phyloP scores from a whole-genome alignment of 2,113 vertebrate species.

The Suncus etruscus region DNA sequence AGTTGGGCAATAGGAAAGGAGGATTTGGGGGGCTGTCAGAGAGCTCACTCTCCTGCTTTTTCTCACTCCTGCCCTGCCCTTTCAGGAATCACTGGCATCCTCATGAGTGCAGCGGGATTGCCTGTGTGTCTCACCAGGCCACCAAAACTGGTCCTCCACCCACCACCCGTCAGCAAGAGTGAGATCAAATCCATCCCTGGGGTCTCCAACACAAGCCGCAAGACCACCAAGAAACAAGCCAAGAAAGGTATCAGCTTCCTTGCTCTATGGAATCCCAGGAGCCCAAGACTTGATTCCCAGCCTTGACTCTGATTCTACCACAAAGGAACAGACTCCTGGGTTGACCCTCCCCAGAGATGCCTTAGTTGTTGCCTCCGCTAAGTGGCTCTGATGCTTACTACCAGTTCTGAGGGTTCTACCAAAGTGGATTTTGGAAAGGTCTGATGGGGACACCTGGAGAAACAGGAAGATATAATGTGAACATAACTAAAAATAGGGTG shows the following conservation, averaged over 20 bases:
- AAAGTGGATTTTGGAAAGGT: not conserved
- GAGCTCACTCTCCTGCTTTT: not conserved
- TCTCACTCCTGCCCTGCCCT: not conserved
- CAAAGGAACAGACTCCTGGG: not conserved
- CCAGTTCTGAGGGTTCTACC: not conserved
- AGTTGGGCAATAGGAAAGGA: rapidly evolving
- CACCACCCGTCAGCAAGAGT: slow-evolving; percentile 94
- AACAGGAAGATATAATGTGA: not conserved
- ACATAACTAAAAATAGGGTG: not conserved
- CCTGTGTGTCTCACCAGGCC: slow-evolving; percentile 96
- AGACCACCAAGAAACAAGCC: slow-evolving; percentile 96
- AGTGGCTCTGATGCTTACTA: too few species aligned
- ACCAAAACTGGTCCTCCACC: slow-evolving; percentile 94
- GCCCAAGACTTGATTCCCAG: not conserved
- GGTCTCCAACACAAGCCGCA: slow-evolving; percentile 94
- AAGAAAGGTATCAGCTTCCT: slow-evolving; percentile 90
- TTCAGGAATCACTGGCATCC: slow-evolving; percentile 96
- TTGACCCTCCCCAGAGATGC: not conserved
- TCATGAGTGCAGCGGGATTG: slow-evolving; percentile 95
- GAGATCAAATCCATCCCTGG: slow-evolving; percentile 96
- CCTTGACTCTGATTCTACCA: not conserved
- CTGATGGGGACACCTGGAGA: not conserved
- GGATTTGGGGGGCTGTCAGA: not conserved
- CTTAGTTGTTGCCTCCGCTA: not conserved
- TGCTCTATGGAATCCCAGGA: rapidly evolving